Base-by-base conservation (phyloP, 2,888 invertebrate species). In the Girardia tigrina region DNA sequence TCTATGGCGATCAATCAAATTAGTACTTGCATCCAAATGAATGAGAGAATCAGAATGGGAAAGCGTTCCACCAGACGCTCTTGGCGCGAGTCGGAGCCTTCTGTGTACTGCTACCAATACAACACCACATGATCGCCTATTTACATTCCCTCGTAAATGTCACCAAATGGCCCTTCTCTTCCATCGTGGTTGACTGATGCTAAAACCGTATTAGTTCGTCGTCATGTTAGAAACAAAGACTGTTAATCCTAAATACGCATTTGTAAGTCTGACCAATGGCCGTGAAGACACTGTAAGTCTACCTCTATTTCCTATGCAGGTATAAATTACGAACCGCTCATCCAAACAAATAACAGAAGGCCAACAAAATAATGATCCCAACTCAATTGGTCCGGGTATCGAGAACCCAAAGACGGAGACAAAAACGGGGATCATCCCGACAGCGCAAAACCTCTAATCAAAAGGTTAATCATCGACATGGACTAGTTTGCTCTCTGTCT, bases 61-160 rank as follows among this genome's bases (percentile, higher is more conserved):
- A 74, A 42, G 12, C 23, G 73, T 77, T 4, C 42, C 77, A 16
- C 77, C 76, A n/a, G 78, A 78, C 28, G 78, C 77, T 12, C 76
- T 79, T 16, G 79, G 78, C 75, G 77, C 77, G 6, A 75, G 78
- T 8, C 42, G 77, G 8, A 78, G 78, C 23, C 36, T 79, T 12
- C 69, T 78, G 16, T 77, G 77, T 28, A 77, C 77, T 26, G 70
- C 70, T n/a, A 77, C 74, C 6, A 77, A 77, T 42, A 27, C 27
- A 28, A 77, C 77, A 1, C 74, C 77, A 71, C 77, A 77, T 42
- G 77, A 77, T 27, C 72, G 77, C 42, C 28, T 77, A 71, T 77
- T 77, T 26, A 16, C n/a, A 4, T 74, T 26, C 29, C 72, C 26
- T 28, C 26, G 74, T 74, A 71, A 72, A 28, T 74, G 72, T 26